A percentile compares a stretch with the other conserved stretches of the same genome.
phyloP scores from a whole-genome alignment of 1,140 invertebrate species.

The Papilio polyxenes region DNA sequence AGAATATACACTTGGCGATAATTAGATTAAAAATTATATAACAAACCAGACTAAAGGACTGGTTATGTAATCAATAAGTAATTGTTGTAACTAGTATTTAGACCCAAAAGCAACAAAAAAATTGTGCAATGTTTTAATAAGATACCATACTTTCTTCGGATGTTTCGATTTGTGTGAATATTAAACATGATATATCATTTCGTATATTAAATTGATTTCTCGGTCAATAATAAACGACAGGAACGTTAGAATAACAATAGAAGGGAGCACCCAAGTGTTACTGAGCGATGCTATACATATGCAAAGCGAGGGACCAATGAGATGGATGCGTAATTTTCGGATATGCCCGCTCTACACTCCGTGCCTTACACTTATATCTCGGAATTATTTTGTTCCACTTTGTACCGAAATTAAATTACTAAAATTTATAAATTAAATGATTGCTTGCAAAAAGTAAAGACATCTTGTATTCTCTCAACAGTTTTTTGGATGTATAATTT shows the following conservation, averaged over 20 bases:
- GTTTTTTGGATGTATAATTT: neutral
- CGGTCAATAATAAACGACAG: slow-evolving; percentile 14
- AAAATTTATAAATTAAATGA: neutral
- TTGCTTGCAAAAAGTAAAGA: neutral
- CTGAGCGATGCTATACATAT: slow-evolving; percentile 60
- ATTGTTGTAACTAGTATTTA: no score
- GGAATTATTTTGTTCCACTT: slow-evolving; percentile 43
- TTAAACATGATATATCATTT: neutral
- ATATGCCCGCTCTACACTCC: slow-evolving; percentile 45
- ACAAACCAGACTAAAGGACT: no score
- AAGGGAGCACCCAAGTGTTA: slow-evolving; percentile 36
- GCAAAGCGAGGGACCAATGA: slow-evolving; percentile 56
- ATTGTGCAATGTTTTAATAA: no score
- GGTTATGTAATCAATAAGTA: no score
- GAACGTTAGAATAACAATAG: neutral
- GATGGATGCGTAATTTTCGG: slow-evolving; percentile 52
- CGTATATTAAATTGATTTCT: neutral
- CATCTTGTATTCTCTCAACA: neutral
- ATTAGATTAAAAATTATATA: neutral
- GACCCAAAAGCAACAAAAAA: no score
- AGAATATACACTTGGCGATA: neutral
- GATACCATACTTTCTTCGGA: no score
- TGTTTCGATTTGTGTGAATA: neutral
- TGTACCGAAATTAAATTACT: slow-evolving; percentile 17
- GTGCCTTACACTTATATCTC: slow-evolving; percentile 42